phyloP scores from a whole-genome alignment of 2,797 vertebrate species.

The Alosa sapidissima region DNA sequence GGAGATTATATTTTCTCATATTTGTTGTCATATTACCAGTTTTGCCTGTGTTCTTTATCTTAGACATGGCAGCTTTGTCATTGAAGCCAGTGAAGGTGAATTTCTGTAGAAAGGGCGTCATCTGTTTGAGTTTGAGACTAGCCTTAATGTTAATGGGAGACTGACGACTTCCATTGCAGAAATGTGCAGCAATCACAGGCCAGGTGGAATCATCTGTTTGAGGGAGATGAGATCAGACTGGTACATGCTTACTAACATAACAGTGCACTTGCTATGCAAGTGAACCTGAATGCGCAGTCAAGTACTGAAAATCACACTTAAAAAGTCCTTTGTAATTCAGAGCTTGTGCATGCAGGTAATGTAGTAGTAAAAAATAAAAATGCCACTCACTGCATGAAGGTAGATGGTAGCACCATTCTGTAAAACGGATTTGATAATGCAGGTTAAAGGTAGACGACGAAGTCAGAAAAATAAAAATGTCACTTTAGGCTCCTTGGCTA shows the following conservation, averaged over 20 bases:
- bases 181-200: neutral
- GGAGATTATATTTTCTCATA: no score
- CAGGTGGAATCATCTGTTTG: constrained; percentile 45
- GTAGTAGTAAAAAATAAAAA: neutral
- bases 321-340: no score
- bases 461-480: neutral
- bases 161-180: constrained; percentile 45
- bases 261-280: neutral
- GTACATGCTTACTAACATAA: no score
- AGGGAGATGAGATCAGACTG: neutral
- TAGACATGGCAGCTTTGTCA: neutral
- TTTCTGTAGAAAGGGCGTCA: neutral
- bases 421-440: neutral
- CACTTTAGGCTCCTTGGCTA: no score
- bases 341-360: neutral
- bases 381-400: constrained; percentile 45
- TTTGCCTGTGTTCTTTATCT: constrained; percentile 35
- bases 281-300: neutral
- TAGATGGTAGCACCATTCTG: constrained; percentile 47
- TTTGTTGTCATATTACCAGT: constrained; percentile 25
- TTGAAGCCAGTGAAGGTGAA: constrained; percentile 42
- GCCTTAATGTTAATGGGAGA: constrained; percentile 55
- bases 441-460: neutral
- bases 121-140: neutral
- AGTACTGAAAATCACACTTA: no score